phyloP scores from a whole-genome alignment of 2,113 vertebrate genomes.

The Anoura caudifer region DNA sequence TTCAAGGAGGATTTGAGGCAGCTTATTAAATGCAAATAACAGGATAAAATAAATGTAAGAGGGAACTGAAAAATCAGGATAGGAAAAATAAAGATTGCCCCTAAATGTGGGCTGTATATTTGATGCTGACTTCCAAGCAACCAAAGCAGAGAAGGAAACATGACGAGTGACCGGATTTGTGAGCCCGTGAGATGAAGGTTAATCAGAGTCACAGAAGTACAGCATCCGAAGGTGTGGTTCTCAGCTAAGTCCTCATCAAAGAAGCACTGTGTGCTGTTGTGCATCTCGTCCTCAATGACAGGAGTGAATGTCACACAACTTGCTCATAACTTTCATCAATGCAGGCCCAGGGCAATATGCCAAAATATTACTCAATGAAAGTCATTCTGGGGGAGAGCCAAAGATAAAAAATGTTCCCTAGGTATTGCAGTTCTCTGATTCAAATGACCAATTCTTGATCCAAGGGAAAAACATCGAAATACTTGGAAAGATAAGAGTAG shows the following conservation, averaged over 20 bases:
- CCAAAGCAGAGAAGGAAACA: neutral
- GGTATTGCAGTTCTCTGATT: neutral
- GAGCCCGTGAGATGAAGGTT: neutral
- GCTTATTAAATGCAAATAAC: neutral
- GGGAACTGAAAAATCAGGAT: neutral
- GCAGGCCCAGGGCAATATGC: neutral
- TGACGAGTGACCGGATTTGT: neutral
- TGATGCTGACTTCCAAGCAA: conserved; percentile 1
- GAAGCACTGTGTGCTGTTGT: neutral
- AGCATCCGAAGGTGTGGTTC: neutral
- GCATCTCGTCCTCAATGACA: neutral
- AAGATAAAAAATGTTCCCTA: neutral
- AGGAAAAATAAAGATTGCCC: neutral
- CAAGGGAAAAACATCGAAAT: neutral
- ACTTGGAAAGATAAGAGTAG: neutral
- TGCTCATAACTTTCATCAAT: neutral
- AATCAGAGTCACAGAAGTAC: neutral
- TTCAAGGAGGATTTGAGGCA: conserved; percentile 24
- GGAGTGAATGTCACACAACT: neutral
- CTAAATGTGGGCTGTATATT: neutral
- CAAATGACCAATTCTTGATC: neutral
- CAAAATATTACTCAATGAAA: neutral
- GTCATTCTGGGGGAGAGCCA: neutral
- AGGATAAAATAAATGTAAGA: neutral
- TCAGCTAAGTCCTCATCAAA: neutral